These are phyloP conservation scores for Orycteropus afer DNA, from an alignment of 2,113 vertebrate genomes.

Conservation along the genomic window DNA sequence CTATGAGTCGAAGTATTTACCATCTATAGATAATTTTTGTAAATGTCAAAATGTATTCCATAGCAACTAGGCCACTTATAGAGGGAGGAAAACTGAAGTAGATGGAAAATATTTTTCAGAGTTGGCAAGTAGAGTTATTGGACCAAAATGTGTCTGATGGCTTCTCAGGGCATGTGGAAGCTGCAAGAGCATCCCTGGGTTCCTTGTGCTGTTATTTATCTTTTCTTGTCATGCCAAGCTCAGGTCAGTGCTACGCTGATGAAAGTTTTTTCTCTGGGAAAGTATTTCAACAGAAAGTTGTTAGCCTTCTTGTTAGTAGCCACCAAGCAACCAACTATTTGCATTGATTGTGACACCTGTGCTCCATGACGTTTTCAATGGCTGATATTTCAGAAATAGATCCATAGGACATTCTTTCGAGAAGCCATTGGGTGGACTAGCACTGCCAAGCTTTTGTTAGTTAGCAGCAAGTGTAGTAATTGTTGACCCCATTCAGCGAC, in stretches of 20 bases:
- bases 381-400: not conserved
- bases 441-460: not conserved
- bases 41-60: not conserved
- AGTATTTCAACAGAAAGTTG: not conserved
- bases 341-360: not conserved
- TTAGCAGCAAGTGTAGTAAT: not conserved
- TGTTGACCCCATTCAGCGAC: no score
- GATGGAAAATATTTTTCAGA: not conserved
- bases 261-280: not conserved
- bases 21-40: not conserved
- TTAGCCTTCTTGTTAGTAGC: not conserved
- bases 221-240: not conserved
- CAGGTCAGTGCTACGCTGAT: not conserved
- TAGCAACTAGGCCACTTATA: not conserved
- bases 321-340: not conserved
- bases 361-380: not conserved
- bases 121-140: not conserved
- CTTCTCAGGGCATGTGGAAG: not conserved
- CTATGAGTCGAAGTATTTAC: not conserved
- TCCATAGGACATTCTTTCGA: not conserved
- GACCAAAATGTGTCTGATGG: not conserved
- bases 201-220: not conserved
- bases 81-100: not conserved
- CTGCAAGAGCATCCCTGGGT: not conserved
- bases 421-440: not conserved